Base-by-base conservation (phyloP, 2,113 vertebrate species). In the Hemiscyllium ocellatum region DNA sequence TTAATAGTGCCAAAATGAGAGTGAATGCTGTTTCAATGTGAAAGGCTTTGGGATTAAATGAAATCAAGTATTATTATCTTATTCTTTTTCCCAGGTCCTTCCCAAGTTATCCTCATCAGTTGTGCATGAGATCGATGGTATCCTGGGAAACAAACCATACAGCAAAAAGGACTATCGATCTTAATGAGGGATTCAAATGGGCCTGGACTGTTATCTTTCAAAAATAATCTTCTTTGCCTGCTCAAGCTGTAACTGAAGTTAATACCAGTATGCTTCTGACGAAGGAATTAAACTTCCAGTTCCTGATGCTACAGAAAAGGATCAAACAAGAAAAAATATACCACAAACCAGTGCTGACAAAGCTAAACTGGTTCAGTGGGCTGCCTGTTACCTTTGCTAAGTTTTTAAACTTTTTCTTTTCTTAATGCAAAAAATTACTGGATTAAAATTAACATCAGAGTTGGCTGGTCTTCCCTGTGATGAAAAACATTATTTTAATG, bases 141-240 rank as follows among this genome's bases (percentile, higher is more conserved):
- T 99, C 98, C 97, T 99, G 98, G 99, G 99, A 97, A 99, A 99
- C 98, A 99, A 99, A 97, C 99, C 99, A 96, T 99, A 99, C 98
- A 99, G 99, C 98, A 99, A 99, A 98, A 99, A 99, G 97, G 99
- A 99, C 98, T 99, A 99, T 97, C 97, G 99, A 96, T 99, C 99
- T 97, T 99, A 99, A 98, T 96, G 83, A 7, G 24, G 87, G 42
- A 29, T n/a, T 15, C 4, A 86, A 26, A 1, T 68, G n/a, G 68
- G 42, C 96, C 72, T 19, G 96, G 97, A 97, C 96, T 96, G 66
- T 96, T 61, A 69, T 95, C 17, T 95, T 83, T 12, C 96, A 96
- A 97, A 96, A 97, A 96, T 86, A n/a, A 96, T 96, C 97, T 96
- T 96, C 96, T 97, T 96, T 96, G 97, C 97, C 97, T 98, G 99